Conservation (phyloP, 2,113 vertebrate species). For the Phylloscopus trochiloides region DNA sequence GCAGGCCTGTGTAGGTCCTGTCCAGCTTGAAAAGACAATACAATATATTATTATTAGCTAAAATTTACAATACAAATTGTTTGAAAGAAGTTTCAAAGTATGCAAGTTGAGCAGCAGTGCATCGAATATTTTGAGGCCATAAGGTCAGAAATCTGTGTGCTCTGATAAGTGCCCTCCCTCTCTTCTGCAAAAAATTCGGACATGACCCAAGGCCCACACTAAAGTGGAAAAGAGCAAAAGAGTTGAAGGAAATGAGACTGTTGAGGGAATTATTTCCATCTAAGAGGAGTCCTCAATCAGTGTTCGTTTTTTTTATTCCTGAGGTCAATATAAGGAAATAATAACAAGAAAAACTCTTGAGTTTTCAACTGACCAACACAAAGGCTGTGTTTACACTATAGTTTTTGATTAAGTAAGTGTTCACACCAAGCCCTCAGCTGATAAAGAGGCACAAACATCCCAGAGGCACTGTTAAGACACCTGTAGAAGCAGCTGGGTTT, state of each 20-base stretch:
- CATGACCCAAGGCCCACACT: neutral
- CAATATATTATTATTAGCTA: neutral
- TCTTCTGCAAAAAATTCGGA: neutral
- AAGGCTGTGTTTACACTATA: neutral
- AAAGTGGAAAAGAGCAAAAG: neutral
- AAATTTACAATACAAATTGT: neutral
- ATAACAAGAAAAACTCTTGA: neutral
- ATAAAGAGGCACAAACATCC: neutral
- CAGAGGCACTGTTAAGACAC: neutral
- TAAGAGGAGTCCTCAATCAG: neutral
- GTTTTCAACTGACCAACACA: neutral
- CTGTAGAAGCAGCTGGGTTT: neutral
- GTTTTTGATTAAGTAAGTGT: neutral
- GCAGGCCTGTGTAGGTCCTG: slow-evolving; percentile 95
- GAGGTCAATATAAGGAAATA: neutral
- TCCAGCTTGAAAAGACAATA: slow-evolving; percentile 82
- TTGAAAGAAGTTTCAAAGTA: neutral
- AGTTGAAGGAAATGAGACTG: neutral
- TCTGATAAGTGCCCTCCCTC: neutral
- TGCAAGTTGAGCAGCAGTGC: neutral
- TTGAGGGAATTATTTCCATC: neutral
- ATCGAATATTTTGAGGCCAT: neutral
- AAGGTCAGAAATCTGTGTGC: neutral
- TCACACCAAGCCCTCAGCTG: neutral
- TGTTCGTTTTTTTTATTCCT: neutral